Evolutionary conservation across 2,113 vertebrate genomes (phyloP), one percentile per base, ranked within the genome.

Genomic region (Nothocercus nigrocapillus): DNA sequence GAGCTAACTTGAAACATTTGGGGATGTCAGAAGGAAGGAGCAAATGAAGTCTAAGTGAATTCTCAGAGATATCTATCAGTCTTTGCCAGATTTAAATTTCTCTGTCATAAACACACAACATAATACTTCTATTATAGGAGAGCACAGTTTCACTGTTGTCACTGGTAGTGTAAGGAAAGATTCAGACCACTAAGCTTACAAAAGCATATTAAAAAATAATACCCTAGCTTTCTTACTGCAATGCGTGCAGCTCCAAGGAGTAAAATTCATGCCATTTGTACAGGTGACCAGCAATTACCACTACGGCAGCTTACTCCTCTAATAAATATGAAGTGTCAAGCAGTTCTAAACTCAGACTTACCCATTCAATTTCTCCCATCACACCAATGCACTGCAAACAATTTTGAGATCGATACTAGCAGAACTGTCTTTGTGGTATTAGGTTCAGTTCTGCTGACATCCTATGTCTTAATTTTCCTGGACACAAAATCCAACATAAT

Each of bases 401-500:
- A 89, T 58, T 84, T 86, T 62, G 78, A 88, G 92, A 96, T 97
- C 94, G 66, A 82, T 82, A 97, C 84, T 61, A 96, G 94, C 90
- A 94, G 91, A 96, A 95, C 74, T 73, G 62, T 47, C 84, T 88
- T 85, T 73, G 67, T 73, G 89, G 56, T 82, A 92, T 42, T 68
- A 82, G 90, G 82, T 77, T 94, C 76, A 92, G 45, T 91, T 83
- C 86, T 89, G 44, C 78, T 94, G 84, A 91, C 0, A 2, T 76
- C 74, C 82, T 92, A 88, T 45, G 72, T 73, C 89, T 82, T 95
- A 92, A 97, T 94, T 96, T 97, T 96, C 82, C 72, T 70, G 59
- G 86, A 93, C 79, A 89, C 74, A 96, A 95, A 97, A 96, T 96
- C 92, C 97, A 93, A 96, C 78, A 40, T 68, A 86, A 97, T 96